A percentile compares a stretch with the other conserved stretches of the same genome.
phyloP scores from a whole-genome alignment of 2,797 vertebrate genomes.

The Cichlasoma orientale region DNA sequence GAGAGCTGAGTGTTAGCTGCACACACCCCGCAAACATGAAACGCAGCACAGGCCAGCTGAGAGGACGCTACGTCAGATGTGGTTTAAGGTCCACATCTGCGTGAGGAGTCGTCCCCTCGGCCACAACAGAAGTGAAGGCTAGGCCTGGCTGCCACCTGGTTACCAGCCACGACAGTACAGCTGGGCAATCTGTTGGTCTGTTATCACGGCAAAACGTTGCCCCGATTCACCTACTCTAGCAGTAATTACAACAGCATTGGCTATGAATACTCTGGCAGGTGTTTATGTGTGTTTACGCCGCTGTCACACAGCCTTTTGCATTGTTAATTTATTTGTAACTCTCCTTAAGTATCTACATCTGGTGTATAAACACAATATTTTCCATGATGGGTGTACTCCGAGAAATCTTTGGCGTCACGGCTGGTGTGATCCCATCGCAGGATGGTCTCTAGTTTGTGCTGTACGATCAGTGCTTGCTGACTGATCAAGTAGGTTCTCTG shows the following conservation, averaged over 20 bases:
- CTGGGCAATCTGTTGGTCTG: neutral
- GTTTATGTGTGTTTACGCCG: neutral
- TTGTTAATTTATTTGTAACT: conserved; percentile 1
- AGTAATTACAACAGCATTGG: neutral
- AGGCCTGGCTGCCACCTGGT: conserved; percentile 51
- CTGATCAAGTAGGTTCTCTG: conserved; percentile 29
- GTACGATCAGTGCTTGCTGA: neutral
- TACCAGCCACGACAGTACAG: neutral
- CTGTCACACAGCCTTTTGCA: neutral
- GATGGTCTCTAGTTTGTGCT: neutral
- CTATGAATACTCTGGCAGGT: neutral
- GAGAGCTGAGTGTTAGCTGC: neutral
- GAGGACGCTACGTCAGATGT: conserved; percentile 5
- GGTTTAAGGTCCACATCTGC: conserved; percentile 34
- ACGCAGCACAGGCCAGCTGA: conserved; percentile 8
- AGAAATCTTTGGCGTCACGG: neutral
- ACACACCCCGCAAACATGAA: conserved; percentile 26
- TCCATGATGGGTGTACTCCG: neutral
- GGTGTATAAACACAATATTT: conserved; percentile 2
- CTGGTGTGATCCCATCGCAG: neutral
- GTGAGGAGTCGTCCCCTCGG: neutral
- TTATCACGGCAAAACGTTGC: neutral
- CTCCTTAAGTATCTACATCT: neutral
- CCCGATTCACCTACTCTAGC: neutral
- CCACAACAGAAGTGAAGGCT: conserved; percentile 19